Percentiles rank a stretch among this genome's conserved stretches.
Evolutionary conservation across 2,797 vertebrate species (phyloP).

Genomic region (Oreochromis mossambicus): DNA sequence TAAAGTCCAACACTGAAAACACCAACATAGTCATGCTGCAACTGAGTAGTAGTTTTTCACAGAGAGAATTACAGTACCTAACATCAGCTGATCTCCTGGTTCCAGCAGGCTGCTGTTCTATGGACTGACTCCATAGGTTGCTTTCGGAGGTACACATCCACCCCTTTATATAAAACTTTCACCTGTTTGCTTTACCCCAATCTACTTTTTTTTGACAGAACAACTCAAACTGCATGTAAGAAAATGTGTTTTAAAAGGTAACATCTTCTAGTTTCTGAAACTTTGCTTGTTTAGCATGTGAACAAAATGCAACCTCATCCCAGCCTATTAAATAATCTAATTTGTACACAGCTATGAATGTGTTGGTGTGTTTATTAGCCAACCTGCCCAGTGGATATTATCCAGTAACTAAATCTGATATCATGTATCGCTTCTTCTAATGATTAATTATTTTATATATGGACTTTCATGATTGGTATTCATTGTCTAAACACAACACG

Average conservation of each 20-base stretch:
- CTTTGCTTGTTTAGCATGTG: neutral
- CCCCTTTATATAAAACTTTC: neutral
- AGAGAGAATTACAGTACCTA: neutral
- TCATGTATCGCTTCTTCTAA: neutral
- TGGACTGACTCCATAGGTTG: neutral
- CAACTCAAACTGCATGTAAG: neutral
- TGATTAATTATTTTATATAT: neutral
- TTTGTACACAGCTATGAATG: neutral
- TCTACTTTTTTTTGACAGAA: neutral
- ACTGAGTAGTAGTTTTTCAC: neutral
- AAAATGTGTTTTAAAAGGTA: neutral
- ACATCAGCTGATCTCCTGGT: neutral
- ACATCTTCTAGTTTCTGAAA: neutral
- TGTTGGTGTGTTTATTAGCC: neutral
- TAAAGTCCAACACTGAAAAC: neutral
- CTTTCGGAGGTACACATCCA: fast-evolving
- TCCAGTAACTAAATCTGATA: neutral
- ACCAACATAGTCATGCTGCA: neutral
- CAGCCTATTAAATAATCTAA: neutral
- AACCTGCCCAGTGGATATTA: neutral
- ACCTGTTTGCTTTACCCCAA: neutral
- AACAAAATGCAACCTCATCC: neutral
- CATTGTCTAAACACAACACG: neutral
- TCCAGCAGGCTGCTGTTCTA: neutral
- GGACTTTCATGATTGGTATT: neutral